Evolutionary conservation across 2,888 invertebrate genomes (phyloP).

Genomic region (Chromoteleia sp.): DNA sequence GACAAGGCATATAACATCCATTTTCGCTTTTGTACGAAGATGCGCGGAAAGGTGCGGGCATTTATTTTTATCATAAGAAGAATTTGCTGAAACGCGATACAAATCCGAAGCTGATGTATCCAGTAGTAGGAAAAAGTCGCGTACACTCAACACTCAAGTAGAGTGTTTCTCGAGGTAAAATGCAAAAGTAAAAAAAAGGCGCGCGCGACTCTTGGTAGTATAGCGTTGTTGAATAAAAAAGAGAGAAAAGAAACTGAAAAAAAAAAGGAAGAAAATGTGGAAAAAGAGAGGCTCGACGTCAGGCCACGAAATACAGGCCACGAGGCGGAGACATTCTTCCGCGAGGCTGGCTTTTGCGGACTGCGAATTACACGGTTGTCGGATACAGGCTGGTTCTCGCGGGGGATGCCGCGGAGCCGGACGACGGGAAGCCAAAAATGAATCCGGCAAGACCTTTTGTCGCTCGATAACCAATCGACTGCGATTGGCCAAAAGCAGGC

Average conservation of each 20-base stretch:
- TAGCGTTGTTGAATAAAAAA: conserved; percentile 22
- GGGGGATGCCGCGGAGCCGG: conserved; percentile 65
- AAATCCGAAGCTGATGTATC: conserved; percentile 40
- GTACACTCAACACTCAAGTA: conserved; percentile 49
- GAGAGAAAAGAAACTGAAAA: neutral
- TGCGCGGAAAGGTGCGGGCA: conserved; percentile 12
- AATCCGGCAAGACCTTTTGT: conserved; percentile 70
- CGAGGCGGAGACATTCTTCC: conserved; percentile 77
- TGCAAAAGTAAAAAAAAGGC: conserved; percentile 41
- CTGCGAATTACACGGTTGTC: conserved; percentile 84
- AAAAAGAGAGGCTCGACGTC: conserved; percentile 45
- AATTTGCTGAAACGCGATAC: conserved; percentile 51
- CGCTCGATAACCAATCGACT: conserved; percentile 77
- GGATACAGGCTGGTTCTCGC: conserved; percentile 75
- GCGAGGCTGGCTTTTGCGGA: conserved; percentile 77
- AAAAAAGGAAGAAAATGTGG: conserved; percentile 1
- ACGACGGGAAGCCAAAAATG: conserved; percentile 62
- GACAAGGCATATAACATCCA: conserved; percentile 16
- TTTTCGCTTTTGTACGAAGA: conserved; percentile 1
- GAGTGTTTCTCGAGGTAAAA: conserved; percentile 56
- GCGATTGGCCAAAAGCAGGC: conserved; percentile 66
- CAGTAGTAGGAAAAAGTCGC: conserved; percentile 34
- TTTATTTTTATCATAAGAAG: conserved; percentile 38
- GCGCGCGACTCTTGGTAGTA: conserved; percentile 19
- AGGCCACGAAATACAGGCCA: conserved; percentile 65